Conservation (phyloP, 2,797 vertebrate genomes). For the Sebastes steindachneri region DNA sequence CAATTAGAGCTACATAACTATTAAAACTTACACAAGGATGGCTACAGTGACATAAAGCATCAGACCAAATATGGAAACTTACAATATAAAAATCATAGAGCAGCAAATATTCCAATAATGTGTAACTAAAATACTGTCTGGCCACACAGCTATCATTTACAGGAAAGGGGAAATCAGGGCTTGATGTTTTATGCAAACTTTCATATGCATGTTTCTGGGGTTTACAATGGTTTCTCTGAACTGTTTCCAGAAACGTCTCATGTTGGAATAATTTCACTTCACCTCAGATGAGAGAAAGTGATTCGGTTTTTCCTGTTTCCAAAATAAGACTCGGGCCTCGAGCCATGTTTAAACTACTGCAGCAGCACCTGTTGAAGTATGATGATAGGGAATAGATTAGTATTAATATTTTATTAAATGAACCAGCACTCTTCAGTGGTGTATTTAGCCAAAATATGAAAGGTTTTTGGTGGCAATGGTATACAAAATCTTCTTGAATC, state of each 20-base stretch:
- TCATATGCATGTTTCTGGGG: constrained; percentile 2
- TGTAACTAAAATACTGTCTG: constrained; percentile 30
- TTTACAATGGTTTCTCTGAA: constrained; percentile 42
- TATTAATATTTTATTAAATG: constrained; percentile 37
- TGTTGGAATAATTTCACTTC: constrained; percentile 49
- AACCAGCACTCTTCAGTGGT: not conserved
- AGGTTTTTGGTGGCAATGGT: not conserved
- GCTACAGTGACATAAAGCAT: not conserved
- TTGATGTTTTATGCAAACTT: constrained; percentile 39
- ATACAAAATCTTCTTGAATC: not conserved
- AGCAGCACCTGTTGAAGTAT: constrained; percentile 46
- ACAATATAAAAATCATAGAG: not conserved
- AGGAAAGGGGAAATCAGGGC: constrained; percentile 19
- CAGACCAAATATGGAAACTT: constrained; percentile 5
- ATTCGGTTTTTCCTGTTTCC: constrained; percentile 33
- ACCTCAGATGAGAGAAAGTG: constrained; percentile 33
- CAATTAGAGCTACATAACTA: not conserved
- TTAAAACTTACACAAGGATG: not conserved
- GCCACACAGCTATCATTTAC: constrained; percentile 35
- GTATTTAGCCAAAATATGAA: not conserved
- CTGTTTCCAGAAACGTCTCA: constrained; percentile 46
- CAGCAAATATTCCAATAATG: constrained; percentile 24
- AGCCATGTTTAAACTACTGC: constrained; percentile 19
- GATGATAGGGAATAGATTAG: constrained; percentile 3
- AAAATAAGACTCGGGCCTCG: constrained; percentile 31